Base-by-base conservation (phyloP, 2,797 vertebrate species). In the Ptychadena robeensis region DNA sequence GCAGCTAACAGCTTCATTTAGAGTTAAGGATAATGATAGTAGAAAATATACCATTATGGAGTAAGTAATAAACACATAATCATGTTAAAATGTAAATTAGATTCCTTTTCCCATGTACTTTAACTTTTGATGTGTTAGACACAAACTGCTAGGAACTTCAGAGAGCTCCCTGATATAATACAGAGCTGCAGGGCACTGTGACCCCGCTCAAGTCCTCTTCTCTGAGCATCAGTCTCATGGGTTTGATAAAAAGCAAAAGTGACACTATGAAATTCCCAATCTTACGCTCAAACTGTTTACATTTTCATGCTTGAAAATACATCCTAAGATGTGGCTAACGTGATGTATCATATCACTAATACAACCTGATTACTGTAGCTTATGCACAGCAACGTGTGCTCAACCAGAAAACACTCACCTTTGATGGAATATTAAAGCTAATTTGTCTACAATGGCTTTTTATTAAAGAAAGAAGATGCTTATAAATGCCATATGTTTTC, bases 211-310 rank as follows among this genome's bases (percentile, higher is more conserved):
- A 87, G 2, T 86, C 57, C 8, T 85, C 82, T 85, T 85, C 65
- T 67, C n/a, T 82, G 25, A 3, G 0, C 25, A 53, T 71, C 81
- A n/a, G 30, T 31, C 63, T 80, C 65, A 83, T 25, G 1, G 31
- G 9, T 85, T 85, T 74, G 86, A 82, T 69, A 89, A 87, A 69
- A 53, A 87, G 44, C 3, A 76, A 79, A 88, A 73, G 25, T 86
- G 66, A 82, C 74, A 76, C 30, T 71, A 72, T 75, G 82, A 83
- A 74, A 73, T 65, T 34, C 73, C 11, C 31, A 73, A n/a, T 78
- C 61, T 82, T 80, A 64, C 76, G 79, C 31, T 57, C 44, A 82
- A 61, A 73, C 68, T 31, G 12, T 74, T 89, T 90, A 89, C 25
- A 79, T 0, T 83, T 80, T 85, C 63, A 87, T 75, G 77, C 11